Conservation (phyloP, 2,888 invertebrate genomes). For the Protonemura montana region DNA sequence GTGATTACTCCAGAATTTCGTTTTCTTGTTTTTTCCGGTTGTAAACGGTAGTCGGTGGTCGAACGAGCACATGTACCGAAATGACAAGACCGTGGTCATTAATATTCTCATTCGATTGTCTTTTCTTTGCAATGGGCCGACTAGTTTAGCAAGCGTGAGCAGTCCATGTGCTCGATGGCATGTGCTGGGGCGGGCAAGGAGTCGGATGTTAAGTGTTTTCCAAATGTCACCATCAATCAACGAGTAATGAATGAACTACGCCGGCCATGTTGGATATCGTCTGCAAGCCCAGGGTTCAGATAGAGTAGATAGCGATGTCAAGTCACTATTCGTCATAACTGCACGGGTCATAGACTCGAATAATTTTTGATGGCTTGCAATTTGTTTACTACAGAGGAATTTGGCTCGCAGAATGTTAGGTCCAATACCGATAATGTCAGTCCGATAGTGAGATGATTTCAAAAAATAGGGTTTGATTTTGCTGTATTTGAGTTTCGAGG, state of each 20-base stretch:
- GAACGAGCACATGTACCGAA: background rate
- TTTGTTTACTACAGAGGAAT: background rate
- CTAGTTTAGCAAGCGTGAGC: no score
- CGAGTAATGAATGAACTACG: constrained; percentile 49
- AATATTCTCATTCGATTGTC: background rate
- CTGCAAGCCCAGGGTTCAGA: background rate
- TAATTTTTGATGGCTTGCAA: background rate
- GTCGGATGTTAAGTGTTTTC: constrained; percentile 52
- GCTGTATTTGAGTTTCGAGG: no score
- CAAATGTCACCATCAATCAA: constrained; percentile 51
- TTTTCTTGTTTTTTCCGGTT: no score
- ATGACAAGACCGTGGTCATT: background rate
- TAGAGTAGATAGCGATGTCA: constrained; percentile 28
- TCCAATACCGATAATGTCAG: no score
- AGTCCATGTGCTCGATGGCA: constrained; percentile 51
- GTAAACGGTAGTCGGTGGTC: no score
- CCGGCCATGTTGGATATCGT: constrained; percentile 50
- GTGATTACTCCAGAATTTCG: background rate
- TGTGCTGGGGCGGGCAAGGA: constrained; percentile 49
- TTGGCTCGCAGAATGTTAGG: no score
- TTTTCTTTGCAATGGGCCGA: background rate
- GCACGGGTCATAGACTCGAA: background rate
- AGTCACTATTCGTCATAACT: constrained; percentile 20
- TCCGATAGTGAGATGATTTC: no score
- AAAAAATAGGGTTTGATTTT: no score